phyloP scores from a whole-genome alignment of 2,113 vertebrate genomes.

The Noturus placidus region DNA sequence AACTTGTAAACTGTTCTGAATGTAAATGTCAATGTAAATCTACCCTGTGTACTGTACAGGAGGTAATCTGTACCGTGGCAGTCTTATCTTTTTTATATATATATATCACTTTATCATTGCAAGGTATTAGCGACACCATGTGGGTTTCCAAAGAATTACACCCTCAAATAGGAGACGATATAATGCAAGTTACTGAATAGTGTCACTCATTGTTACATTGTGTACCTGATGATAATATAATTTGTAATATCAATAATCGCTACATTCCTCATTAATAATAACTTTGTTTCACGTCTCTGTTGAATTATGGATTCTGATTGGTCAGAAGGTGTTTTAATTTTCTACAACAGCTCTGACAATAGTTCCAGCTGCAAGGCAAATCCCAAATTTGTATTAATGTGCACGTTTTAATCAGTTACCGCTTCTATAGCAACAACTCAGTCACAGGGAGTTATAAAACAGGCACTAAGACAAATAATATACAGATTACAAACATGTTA shows the following conservation, averaged over 20 bases:
- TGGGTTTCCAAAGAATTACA: constrained; percentile 25
- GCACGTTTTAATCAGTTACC: neutral
- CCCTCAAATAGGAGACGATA: neutral
- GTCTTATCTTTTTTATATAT: neutral
- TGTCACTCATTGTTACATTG: neutral
- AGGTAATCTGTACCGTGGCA: neutral
- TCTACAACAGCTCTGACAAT: neutral
- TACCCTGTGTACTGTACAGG: neutral
- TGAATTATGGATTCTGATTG: neutral
- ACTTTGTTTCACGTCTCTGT: too few relatives aligned
- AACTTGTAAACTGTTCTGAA: neutral
- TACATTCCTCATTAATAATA: neutral
- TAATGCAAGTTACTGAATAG: neutral
- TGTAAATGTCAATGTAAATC: neutral
- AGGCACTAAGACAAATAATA: neutral
- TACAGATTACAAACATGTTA: neutral
- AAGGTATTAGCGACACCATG: constrained; percentile 26
- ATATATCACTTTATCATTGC: neutral
- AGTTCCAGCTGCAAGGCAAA: neutral
- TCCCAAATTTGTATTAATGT: neutral
- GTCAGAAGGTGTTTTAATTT: neutral
- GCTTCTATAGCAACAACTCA: neutral
- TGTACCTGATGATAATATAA: neutral
- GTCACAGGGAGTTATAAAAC: neutral
- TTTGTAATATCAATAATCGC: neutral